phyloP scores from a whole-genome alignment of 2,797 vertebrate genomes.

The Gambelia wislizenii region DNA sequence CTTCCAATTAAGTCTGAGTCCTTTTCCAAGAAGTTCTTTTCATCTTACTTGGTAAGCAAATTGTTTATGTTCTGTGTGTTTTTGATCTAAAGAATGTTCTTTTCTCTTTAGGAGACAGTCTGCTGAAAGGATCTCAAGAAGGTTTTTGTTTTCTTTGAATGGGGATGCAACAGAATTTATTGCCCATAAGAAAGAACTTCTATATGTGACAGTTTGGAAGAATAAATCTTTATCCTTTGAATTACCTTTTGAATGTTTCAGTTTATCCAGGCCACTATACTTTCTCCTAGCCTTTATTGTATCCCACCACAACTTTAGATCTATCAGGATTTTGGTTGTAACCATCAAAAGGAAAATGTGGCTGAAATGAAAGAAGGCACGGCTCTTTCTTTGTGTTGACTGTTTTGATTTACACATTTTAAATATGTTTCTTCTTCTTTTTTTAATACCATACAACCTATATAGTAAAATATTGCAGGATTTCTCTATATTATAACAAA shows the following conservation, averaged over 20 bases:
- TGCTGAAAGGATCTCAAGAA: background rate
- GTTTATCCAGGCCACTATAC: background rate
- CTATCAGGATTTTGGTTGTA: background rate
- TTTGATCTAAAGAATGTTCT: background rate
- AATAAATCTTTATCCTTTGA: background rate
- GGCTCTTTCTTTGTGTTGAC: too few relatives aligned
- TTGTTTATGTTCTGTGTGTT: background rate
- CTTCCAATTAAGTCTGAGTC: background rate
- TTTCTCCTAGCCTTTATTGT: background rate
- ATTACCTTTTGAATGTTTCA: background rate
- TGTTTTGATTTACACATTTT: too few relatives aligned
- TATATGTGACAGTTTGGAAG: background rate
- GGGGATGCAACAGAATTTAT: background rate
- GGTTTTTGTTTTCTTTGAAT: slow-evolving; percentile 2
- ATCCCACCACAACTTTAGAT: background rate
- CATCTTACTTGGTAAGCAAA: background rate
- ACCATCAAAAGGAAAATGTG: background rate
- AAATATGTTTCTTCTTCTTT: too few relatives aligned
- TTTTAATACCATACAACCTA: too few relatives aligned
- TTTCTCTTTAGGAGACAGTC: background rate
- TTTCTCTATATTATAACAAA: too few relatives aligned
- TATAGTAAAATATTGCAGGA: too few relatives aligned
- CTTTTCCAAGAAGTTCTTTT: background rate
- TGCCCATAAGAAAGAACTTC: background rate
- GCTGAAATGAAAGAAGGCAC: background rate